phyloP scores from a whole-genome alignment of 1,140 invertebrate genomes.

The Solenopsis invicta region DNA sequence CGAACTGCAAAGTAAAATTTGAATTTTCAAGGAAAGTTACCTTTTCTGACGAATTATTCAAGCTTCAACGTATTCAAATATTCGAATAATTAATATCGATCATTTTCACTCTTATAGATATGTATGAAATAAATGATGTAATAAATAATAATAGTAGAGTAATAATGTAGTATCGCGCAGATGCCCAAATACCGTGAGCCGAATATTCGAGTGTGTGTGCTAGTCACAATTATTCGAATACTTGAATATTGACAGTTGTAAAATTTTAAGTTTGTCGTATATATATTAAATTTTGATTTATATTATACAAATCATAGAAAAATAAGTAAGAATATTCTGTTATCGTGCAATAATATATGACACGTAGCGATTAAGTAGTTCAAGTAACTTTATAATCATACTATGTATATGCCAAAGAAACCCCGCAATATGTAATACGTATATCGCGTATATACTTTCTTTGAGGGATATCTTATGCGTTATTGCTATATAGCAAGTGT shows the following conservation, averaged over 20 bases:
- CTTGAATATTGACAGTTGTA: not conserved
- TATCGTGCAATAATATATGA: constrained; percentile 36
- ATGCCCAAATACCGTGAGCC: not conserved
- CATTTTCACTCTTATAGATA: constrained; percentile 7
- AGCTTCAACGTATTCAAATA: constrained; percentile 26
- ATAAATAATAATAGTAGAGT: constrained; percentile 17
- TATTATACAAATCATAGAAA: constrained; percentile 17
- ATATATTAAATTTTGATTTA: constrained; percentile 7
- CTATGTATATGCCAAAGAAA: constrained; percentile 74
- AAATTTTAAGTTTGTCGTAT: constrained; percentile 3
- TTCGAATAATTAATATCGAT: constrained; percentile 27
- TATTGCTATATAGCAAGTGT: constrained; percentile 27
- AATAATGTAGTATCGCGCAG: not conserved
- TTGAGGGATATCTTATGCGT: constrained; percentile 56
- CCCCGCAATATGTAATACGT: constrained; percentile 62
- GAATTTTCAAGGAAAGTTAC: not conserved
- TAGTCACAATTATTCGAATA: constrained; percentile 33
- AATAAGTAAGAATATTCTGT: constrained; percentile 5
- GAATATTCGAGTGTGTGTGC: not conserved
- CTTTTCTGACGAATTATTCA: not conserved
- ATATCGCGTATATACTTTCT: constrained; percentile 72
- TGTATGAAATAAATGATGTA: not conserved
- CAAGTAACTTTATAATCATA: constrained; percentile 60
- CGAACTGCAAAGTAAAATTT: not conserved
- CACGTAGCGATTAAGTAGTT: constrained; percentile 55